These are phyloP conservation scores for Bombus polaris DNA, from an alignment of 1,140 invertebrate genomes.

Conservation along the genomic window DNA sequence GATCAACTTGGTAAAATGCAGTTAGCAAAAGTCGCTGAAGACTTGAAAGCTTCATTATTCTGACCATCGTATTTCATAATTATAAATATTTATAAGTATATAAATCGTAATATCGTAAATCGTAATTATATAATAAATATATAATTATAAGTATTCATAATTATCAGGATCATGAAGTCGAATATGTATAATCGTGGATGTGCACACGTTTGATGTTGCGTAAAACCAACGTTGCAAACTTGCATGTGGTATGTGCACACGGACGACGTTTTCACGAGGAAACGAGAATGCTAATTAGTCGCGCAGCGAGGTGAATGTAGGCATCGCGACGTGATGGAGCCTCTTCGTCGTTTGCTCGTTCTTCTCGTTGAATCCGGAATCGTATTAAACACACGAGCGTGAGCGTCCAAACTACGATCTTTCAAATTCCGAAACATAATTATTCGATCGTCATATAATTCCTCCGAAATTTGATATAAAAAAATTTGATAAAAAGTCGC, in stretches of 20 bases:
- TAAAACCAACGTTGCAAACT: background rate
- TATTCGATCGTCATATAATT: too few species aligned
- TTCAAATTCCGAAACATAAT: background rate
- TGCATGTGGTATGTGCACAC: background rate
- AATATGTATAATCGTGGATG: background rate
- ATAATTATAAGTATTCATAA: background rate
- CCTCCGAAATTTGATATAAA: too few species aligned
- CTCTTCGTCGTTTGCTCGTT: background rate
- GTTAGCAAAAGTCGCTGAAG: too few species aligned
- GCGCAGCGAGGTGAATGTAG: background rate
- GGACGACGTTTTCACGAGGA: conserved; percentile 28
- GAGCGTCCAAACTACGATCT: background rate
- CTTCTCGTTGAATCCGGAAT: background rate
- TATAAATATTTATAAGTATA: too few species aligned
- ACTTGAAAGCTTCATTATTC: background rate
- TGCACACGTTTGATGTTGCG: conserved; percentile 14
- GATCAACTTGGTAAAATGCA: background rate
- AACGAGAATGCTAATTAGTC: conserved; percentile 48
- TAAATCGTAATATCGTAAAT: too few species aligned
- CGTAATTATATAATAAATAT: too few species aligned
- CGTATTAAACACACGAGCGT: background rate
- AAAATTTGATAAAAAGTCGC: too few species aligned
- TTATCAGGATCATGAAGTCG: conserved; percentile 14
- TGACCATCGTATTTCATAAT: background rate
- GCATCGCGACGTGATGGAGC: background rate